Evolutionary conservation across 2,888 invertebrate genomes (phyloP), one percentile per base, ranked within the genome.

Genomic region (Lithophane leautieri): DNA sequence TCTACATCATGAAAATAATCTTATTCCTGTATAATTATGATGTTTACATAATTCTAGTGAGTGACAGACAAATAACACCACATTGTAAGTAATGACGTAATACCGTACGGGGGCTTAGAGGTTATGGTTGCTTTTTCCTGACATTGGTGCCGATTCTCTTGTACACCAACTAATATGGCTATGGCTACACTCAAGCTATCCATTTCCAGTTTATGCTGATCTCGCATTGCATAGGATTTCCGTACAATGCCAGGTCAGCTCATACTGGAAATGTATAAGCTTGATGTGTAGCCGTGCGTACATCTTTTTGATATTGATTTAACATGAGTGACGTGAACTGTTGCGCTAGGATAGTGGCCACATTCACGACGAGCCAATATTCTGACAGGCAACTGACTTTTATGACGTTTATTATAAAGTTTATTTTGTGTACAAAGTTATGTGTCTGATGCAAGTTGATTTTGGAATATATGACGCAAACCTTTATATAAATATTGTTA

Each of bases 341-440:
- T 44, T 6, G 44, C 25, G 60, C 65, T 28, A 9, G 44, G 22
- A 9, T 2, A 22, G 65, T 22, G 34, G 14, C 52, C n/a, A 50
- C 28, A 1, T 4, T 19, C 28, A 16, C 44, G 12, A 25, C n/a
- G 52, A 44, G 76, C 42, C 28, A 50, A 22, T 52, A 4, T 75
- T 70, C 52, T 34, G 40, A 9, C 11, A 42, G 28, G 62, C 50
- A 12, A 47, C 34, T 16, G 52, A 58, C 44, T 60, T 76, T 47
- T 71, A 78, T 68, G 63, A 56, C 63, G 34, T 70, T 52, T 78
- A 52, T 47, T 73, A 42, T 62, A 25, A 52, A 66, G 4, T 66
- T 79, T 60, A 78, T 73, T 81, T 83, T 73, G 58, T 72, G 82
- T 78, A 72, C 63, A 76, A 81, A 77, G n/a, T 44, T 69, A 47